Conservation (phyloP, 2,888 invertebrate genomes). For the Anarsia innoxiella region DNA sequence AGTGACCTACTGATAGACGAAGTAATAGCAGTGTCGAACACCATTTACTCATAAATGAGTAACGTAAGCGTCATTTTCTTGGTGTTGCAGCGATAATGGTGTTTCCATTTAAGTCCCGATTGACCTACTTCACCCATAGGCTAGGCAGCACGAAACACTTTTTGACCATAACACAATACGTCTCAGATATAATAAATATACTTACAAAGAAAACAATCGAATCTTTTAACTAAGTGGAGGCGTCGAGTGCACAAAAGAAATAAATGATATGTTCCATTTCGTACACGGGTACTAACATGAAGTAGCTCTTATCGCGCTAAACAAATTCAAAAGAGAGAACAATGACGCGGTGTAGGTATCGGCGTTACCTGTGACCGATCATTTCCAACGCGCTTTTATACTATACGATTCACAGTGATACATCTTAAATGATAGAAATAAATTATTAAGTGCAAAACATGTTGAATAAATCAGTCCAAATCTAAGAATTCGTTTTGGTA, state of each 20-base stretch:
- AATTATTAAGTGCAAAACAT: no score
- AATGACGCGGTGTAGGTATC: slow-evolving; percentile 58
- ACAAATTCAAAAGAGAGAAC: slow-evolving; percentile 66
- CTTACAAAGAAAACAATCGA: slow-evolving; percentile 48
- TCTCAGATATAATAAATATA: slow-evolving; percentile 22
- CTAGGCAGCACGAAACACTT: slow-evolving; percentile 50
- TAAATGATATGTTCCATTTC: slow-evolving; percentile 55
- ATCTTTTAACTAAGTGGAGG: slow-evolving; percentile 51
- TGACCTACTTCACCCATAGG: slow-evolving; percentile 52
- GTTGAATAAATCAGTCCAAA: no score
- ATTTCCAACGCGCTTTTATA: slow-evolving; percentile 37
- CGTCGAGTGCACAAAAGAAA: slow-evolving; percentile 47
- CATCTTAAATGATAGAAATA: no score
- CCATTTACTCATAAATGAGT: no score
- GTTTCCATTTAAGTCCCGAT: slow-evolving; percentile 55
- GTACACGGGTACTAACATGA: slow-evolving; percentile 52
- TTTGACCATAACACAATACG: slow-evolving; percentile 46
- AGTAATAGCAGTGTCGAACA: slow-evolving; percentile 38
- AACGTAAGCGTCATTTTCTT: slow-evolving; percentile 52
- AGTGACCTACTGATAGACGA: slow-evolving; percentile 43
- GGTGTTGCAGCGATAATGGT: slow-evolving; percentile 47
- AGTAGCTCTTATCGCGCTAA: slow-evolving; percentile 68
- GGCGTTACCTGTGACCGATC: slow-evolving; percentile 44
- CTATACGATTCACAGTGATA: no score
- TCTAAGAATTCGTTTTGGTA: no score